Conservation (phyloP, 2,888 invertebrate genomes). For the Caenorhabditis sp. region DNA sequence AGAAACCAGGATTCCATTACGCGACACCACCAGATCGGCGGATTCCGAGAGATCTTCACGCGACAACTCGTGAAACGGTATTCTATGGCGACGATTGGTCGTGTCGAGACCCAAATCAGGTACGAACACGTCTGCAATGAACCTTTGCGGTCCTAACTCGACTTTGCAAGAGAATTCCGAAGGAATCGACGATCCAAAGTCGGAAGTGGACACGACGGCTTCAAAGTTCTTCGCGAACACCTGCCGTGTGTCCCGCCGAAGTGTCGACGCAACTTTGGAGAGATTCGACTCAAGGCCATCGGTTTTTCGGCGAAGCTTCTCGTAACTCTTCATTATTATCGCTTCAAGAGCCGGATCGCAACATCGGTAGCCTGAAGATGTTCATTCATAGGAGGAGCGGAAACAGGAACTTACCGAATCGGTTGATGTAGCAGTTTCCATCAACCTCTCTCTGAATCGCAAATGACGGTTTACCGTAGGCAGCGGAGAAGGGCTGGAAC, state of each 20-base stretch:
- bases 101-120: slow-evolving; percentile 43
- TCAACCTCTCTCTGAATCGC: slow-evolving; percentile 47
- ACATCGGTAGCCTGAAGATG: slow-evolving; percentile 54
- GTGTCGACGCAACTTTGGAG: slow-evolving; percentile 48
- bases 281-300: slow-evolving; percentile 39
- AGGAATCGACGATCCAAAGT: slow-evolving; percentile 69
- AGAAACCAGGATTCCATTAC: slow-evolving; percentile 59
- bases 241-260: slow-evolving; percentile 65
- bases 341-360: slow-evolving; percentile 69
- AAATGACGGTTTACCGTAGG: slow-evolving; percentile 48
- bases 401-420: slow-evolving; percentile 32
- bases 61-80: slow-evolving; percentile 60
- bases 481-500: slow-evolving; percentile 47
- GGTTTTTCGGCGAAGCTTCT: slow-evolving; percentile 51
- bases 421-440: slow-evolving; percentile 48
- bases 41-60: slow-evolving; percentile 51
- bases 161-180: slow-evolving; percentile 73
- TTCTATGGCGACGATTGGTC: slow-evolving; percentile 23
- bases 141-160: slow-evolving; percentile 55
- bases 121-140: slow-evolving; percentile 44
- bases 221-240: slow-evolving; percentile 73
- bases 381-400: neutral
- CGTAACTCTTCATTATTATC: slow-evolving; percentile 68
- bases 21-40: slow-evolving; percentile 55
- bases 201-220: slow-evolving; percentile 62